These are phyloP conservation scores for Neoarius graeffei DNA, from an alignment of 2,113 vertebrate species.

Conservation along the genomic window DNA sequence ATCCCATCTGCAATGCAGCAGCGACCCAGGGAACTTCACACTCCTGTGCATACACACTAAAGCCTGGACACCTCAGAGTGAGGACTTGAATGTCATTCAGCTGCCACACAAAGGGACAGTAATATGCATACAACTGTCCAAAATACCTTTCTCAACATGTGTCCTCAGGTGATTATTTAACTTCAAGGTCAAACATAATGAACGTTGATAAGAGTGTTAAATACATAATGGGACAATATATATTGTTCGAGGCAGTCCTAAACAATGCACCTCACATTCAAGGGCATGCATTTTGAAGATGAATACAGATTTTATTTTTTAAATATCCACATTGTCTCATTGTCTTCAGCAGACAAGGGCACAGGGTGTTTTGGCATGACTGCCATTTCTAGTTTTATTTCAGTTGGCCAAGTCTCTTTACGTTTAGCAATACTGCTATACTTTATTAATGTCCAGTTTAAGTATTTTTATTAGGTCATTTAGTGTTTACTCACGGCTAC, in stretches of 20 bases:
- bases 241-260: neutral
- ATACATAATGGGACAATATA: conserved; percentile 22
- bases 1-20: neutral
- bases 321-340: conserved; percentile 27
- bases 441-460: neutral
- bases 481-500: neutral
- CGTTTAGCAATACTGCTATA: neutral
- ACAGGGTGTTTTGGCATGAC: neutral
- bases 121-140: conserved; percentile 40
- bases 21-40: neutral
- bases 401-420: neutral
- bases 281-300: conserved; percentile 19
- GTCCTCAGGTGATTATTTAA: conserved; percentile 53
- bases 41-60: neutral
- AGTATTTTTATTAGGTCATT: conserved; percentile 2
- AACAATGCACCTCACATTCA: conserved; percentile 24
- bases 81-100: conserved; percentile 56
- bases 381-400: neutral
- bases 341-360: conserved; percentile 16
- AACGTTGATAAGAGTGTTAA: conserved; percentile 48
- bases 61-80: neutral
- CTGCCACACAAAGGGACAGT: conserved; percentile 49
- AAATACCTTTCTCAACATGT: conserved; percentile 37
- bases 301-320: conserved; percentile 8
- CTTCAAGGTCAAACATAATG: conserved; percentile 56